A percentile compares a stretch with the other conserved stretches of the same genome.
phyloP scores from a whole-genome alignment of 2,113 vertebrate species.

The Podocnemis expansa region DNA sequence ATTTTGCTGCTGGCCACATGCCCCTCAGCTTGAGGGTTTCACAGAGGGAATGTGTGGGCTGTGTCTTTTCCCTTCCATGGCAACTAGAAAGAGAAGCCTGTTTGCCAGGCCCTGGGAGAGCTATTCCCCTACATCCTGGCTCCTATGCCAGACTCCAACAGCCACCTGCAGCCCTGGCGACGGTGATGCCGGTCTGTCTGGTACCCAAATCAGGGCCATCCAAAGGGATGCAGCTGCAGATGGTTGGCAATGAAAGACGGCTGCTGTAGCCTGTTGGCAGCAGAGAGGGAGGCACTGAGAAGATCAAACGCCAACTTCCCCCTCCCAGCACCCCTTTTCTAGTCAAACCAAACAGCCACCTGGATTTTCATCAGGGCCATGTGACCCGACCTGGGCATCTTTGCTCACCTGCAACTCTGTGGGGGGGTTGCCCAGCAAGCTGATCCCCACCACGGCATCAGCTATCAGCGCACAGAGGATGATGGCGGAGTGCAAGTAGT shows the following conservation, averaged over 20 bases:
- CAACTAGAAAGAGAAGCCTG: not conserved
- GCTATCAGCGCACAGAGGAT: slow-evolving; percentile 83
- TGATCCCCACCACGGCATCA: slow-evolving; percentile 67
- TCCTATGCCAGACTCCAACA: not conserved
- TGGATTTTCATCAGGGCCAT: not conserved
- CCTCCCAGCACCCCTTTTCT: not conserved
- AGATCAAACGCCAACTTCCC: not conserved
- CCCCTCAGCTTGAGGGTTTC: too few species aligned
- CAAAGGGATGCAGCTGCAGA: too few species aligned
- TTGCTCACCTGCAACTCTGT: slow-evolving; percentile 77
- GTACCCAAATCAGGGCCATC: too few species aligned
- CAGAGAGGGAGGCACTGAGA: not conserved
- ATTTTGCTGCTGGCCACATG: not conserved
- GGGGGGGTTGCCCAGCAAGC: slow-evolving; percentile 80
- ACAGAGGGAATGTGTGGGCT: not conserved
- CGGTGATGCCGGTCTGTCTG: too few species aligned
- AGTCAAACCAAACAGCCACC: not conserved
- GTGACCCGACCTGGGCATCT: too few species aligned
- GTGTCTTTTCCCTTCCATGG: not conserved
- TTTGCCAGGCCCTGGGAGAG: too few species aligned
- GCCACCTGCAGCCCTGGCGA: too few species aligned
- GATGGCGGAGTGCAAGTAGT: slow-evolving; percentile 93
- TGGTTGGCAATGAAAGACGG: not conserved
- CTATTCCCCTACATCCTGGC: not conserved
- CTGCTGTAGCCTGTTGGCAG: not conserved